Conservation (phyloP, 2,888 invertebrate genomes). For the Melanotus villosus region DNA sequence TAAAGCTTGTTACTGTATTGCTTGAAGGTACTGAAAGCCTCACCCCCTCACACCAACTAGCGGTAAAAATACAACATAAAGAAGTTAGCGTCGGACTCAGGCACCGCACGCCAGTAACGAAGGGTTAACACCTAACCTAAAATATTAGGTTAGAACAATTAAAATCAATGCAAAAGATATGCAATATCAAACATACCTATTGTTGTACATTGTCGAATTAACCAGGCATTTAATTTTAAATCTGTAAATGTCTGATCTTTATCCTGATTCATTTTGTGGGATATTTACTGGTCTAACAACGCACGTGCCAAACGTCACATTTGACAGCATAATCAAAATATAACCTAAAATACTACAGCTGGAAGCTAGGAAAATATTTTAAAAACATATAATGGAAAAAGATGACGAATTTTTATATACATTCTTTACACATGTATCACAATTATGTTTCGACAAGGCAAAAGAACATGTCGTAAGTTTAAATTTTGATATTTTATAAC, state of each 20-base stretch:
- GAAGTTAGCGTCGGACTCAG: no score
- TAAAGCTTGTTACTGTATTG: no score
- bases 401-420: conserved; percentile 74
- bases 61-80: no score
- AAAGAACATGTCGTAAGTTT: conserved; percentile 75
- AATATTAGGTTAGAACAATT: conserved; percentile 23
- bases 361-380: not conserved
- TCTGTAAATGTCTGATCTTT: conserved; percentile 71
- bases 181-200: conserved; percentile 74
- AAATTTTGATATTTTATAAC: conserved; percentile 13
- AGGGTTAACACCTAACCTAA: conserved; percentile 80
- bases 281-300: not conserved
- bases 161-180: not conserved
- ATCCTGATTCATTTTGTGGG: not conserved
- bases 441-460: conserved; percentile 78
- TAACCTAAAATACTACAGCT: no score
- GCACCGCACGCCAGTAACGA: no score
- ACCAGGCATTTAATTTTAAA: conserved; percentile 80
- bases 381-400: conserved; percentile 67
- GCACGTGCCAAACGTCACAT: not conserved
- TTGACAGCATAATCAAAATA: not conserved
- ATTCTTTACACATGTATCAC: conserved; percentile 75
- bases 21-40: no score
- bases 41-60: no score
- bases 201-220: conserved; percentile 78